Conservation (phyloP, 35 echinoderm and acorn worm genomes). For the Ophioderma brevispina region DNA sequence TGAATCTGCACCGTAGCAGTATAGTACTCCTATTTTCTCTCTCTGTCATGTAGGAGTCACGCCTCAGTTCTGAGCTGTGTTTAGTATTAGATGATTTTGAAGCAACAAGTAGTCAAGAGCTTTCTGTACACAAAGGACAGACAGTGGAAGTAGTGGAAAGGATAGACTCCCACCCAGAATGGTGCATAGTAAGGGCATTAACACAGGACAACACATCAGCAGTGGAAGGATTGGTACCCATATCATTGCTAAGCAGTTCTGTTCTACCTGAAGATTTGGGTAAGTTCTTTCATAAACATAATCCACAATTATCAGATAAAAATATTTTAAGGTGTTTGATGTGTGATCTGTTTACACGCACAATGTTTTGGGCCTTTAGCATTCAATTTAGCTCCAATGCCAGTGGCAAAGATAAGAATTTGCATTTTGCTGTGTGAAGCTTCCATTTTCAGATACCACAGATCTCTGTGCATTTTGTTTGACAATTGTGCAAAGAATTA, state of each 20-base stretch:
- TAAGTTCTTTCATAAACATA: no score
- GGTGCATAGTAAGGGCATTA: slow-evolving; percentile 69
- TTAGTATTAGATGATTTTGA: slow-evolving; percentile 84
- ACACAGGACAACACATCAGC: slow-evolving; percentile 24
- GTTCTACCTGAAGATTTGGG: not conserved
- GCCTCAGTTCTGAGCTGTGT: slow-evolving; percentile 72
- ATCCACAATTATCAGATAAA: no score
- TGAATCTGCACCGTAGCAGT: no score
- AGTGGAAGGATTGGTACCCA: slow-evolving; percentile 67
- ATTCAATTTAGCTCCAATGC: no score
- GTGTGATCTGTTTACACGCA: no score
- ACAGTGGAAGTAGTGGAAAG: slow-evolving; percentile 83
- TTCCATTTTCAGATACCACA: no score
- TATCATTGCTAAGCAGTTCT: slow-evolving; percentile 25
- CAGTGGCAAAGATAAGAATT: no score
- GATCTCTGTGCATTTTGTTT: no score
- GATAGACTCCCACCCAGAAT: slow-evolving; percentile 51
- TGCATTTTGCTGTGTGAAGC: no score
- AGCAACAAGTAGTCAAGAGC: slow-evolving; percentile 48
- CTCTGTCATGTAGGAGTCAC: slow-evolving; percentile 53
- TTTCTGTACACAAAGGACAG: slow-evolving; percentile 74
- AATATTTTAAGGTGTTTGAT: no score
- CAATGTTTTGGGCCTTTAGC: no score
- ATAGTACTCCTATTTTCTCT: not conserved
- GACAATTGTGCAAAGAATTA: no score